phyloP scores from a whole-genome alignment of 2,113 vertebrate genomes.

The Leuciscus idus region DNA sequence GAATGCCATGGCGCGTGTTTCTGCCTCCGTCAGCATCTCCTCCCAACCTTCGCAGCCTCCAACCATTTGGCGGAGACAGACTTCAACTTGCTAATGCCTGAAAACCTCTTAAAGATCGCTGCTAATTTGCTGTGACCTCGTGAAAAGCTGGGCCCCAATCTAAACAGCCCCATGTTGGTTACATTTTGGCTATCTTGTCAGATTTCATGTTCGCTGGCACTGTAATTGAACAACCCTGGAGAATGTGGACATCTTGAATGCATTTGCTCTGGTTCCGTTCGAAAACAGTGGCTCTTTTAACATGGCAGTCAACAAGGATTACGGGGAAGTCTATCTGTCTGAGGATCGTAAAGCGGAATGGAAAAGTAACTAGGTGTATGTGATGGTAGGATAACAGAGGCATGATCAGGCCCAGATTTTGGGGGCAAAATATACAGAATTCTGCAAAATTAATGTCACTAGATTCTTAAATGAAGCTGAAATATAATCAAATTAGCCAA shows the following conservation, averaged over 20 bases:
- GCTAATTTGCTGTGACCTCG: slow-evolving; percentile 55
- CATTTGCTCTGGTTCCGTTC: slow-evolving; percentile 35
- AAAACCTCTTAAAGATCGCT: slow-evolving; percentile 43
- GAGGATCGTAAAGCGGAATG: slow-evolving; percentile 16
- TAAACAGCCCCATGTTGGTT: slow-evolving; percentile 29
- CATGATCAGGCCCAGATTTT: background rate
- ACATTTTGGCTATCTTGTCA: slow-evolving; percentile 37
- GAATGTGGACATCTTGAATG: slow-evolving; percentile 38
- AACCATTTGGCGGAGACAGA: background rate
- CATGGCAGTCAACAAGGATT: background rate
- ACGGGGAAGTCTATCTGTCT: background rate
- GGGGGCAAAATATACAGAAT: background rate
- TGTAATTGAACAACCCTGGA: slow-evolving; percentile 12
- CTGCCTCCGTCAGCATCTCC: slow-evolving; percentile 37
- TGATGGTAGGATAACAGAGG: background rate
- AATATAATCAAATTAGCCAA: background rate
- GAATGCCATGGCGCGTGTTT: slow-evolving; percentile 32
- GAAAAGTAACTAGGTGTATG: slow-evolving; percentile 17
- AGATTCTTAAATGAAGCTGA: background rate
- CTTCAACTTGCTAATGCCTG: slow-evolving; percentile 31
- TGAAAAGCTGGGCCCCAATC: slow-evolving; percentile 38
- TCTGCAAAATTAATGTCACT: background rate
- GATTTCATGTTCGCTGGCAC: slow-evolving; percentile 32
- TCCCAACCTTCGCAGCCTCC: slow-evolving; percentile 13
- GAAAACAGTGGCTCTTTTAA: slow-evolving; percentile 21